Conservation (phyloP, 2,113 vertebrate species). For the Crotalus tigris region DNA sequence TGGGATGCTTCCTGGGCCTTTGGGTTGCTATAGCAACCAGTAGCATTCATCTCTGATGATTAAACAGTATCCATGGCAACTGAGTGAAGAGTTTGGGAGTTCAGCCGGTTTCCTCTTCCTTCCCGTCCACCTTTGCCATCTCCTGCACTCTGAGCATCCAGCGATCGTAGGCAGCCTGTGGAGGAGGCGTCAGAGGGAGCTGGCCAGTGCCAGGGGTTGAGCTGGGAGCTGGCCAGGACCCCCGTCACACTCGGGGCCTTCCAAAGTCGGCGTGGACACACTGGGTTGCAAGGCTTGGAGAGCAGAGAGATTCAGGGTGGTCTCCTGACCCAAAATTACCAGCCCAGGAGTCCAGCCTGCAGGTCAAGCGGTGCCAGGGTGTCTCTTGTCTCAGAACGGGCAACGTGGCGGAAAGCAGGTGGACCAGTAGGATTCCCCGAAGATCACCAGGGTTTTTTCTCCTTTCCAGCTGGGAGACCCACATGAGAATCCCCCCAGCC, state of each 20-base stretch:
- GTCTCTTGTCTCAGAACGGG: neutral
- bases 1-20: neutral
- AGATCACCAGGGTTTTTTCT: neutral
- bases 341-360: neutral
- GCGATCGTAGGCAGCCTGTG: neutral
- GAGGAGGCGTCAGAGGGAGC: constrained; percentile 1
- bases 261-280: neutral
- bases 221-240: neutral
- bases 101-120: constrained; percentile 24
- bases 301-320: neutral
- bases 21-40: neutral
- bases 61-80: constrained; percentile 26
- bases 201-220: no score
- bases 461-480: neutral
- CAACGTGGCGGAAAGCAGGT: neutral
- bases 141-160: constrained; percentile 29
- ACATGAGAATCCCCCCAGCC: neutral
- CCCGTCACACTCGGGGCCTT: neutral
- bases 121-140: neutral
- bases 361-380: neutral
- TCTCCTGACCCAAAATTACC: neutral
- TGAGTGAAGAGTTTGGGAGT: neutral
- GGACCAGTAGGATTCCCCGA: neutral
- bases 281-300: neutral
- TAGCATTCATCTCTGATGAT: constrained; percentile 22